Percentiles rank a stretch among this genome's conserved stretches.
phyloP scores from a whole-genome alignment of 2,888 invertebrate genomes.

The Pseudococcus longispinus region DNA sequence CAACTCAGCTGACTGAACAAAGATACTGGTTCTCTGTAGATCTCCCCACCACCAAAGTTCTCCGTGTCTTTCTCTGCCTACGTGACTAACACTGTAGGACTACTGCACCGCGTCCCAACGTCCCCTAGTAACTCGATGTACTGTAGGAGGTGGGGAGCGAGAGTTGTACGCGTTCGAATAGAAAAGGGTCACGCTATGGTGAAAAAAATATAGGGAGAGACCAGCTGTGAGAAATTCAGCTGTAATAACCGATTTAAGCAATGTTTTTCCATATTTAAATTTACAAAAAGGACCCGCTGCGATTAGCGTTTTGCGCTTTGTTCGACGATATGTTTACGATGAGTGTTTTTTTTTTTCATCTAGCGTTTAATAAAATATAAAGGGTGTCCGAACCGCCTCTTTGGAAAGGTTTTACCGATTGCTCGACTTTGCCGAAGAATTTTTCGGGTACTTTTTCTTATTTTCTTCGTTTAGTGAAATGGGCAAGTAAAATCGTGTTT shows the following conservation, averaged over 20 bases:
- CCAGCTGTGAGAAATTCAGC: conserved; percentile 53
- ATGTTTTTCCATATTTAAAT: conserved; percentile 16
- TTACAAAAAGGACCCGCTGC: conserved; percentile 28
- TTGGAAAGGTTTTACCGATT: not conserved
- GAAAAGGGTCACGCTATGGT: conserved; percentile 53
- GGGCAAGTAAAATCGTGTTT: not conserved
- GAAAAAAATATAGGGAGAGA: conserved; percentile 40
- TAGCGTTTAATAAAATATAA: not conserved
- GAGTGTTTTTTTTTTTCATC: not conserved
- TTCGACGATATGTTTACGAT: not conserved
- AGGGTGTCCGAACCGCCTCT: not conserved
- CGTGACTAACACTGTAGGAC: conserved; percentile 52
- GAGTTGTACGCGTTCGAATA: conserved; percentile 32
- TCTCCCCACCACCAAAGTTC: conserved; percentile 49
- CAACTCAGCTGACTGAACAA: conserved; percentile 56
- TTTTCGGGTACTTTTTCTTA: not conserved
- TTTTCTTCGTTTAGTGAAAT: not conserved
- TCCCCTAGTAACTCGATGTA: not conserved
- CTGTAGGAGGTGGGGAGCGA: not conserved
- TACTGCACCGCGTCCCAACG: not conserved
- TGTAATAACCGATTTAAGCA: conserved; percentile 49
- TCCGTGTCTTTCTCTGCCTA: conserved; percentile 47
- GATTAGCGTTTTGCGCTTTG: not conserved
- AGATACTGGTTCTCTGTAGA: conserved; percentile 47
- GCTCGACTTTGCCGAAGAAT: not conserved